These are phyloP conservation scores for Scolopax bukidnonensis DNA, from an alignment of 2,797 vertebrate genomes.

Conservation along the genomic window DNA sequence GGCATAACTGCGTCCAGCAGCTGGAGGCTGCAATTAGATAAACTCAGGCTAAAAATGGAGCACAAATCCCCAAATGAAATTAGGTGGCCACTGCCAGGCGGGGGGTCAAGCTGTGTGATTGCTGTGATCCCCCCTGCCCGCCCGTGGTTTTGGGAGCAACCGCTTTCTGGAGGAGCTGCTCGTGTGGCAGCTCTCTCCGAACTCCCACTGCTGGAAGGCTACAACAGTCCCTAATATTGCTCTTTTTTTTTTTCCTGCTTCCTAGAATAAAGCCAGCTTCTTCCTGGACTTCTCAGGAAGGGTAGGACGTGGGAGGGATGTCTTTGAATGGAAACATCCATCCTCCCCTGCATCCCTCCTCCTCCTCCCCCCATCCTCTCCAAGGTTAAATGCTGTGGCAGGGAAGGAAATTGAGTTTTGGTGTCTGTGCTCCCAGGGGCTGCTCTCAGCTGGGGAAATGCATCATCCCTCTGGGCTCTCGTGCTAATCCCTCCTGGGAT, in stretches of 20 bases:
- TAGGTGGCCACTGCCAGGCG: rapidly evolving
- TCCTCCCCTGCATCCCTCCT: not conserved
- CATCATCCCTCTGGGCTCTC: not conserved
- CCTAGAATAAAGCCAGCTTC: not conserved
- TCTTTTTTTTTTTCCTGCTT: not conserved
- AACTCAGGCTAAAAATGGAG: not conserved
- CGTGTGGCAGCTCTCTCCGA: not conserved
- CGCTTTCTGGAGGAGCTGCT: not conserved
- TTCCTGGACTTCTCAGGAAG: not conserved
- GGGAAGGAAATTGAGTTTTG: constrained; percentile 22
- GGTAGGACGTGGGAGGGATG: rapidly evolving
- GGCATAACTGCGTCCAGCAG: not conserved
- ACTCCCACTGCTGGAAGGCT: not conserved
- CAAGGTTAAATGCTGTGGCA: not conserved
- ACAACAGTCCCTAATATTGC: not conserved
- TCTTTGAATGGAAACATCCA: not conserved
- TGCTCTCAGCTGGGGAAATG: not conserved
- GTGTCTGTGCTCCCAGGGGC: constrained; percentile 19
- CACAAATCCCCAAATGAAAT: not conserved
- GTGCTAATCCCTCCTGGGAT: not conserved
- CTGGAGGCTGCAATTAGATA: not conserved
- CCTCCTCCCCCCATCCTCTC: not conserved
- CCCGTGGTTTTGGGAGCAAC: not conserved
- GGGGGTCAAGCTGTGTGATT: not conserved
- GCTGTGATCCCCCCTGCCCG: not conserved